Evolutionary conservation across 2,797 vertebrate genomes (phyloP).

Genomic region (Myotis findleyi): DNA sequence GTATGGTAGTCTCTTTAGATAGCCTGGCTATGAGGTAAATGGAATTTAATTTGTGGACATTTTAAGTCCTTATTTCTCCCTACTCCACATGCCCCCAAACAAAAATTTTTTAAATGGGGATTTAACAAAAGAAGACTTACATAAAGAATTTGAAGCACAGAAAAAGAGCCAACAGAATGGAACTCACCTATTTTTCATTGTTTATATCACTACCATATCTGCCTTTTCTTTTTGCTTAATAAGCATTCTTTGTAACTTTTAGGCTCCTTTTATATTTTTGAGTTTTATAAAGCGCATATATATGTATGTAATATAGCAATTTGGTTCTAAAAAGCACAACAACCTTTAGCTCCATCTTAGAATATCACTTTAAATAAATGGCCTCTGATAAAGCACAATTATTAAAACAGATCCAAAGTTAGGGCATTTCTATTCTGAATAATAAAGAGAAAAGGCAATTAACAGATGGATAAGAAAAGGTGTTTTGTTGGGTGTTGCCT

Average conservation of each 20-base stretch:
- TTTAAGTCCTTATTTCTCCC: slow-evolving; percentile 41
- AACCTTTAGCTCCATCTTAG: slow-evolving; percentile 42
- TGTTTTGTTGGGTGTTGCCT: slow-evolving; percentile 8
- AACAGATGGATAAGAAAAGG: neutral
- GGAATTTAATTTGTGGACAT: neutral
- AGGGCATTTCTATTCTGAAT: slow-evolving; percentile 52
- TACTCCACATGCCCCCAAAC: neutral
- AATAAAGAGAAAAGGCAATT: slow-evolving; percentile 34
- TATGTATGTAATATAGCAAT: slow-evolving; percentile 51
- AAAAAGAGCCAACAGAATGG: slow-evolving; percentile 65
- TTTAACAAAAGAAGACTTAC: slow-evolving; percentile 51
- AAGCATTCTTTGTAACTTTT: slow-evolving; percentile 48
- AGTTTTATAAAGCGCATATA: slow-evolving; percentile 57
- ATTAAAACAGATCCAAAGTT: slow-evolving; percentile 48
- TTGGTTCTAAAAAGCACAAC: slow-evolving; percentile 69
- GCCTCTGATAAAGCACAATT: slow-evolving; percentile 75
- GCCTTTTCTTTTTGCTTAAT: slow-evolving; percentile 62
- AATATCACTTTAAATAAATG: slow-evolving; percentile 46
- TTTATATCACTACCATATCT: neutral
- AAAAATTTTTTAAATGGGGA: slow-evolving; percentile 46
- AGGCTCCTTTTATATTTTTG: slow-evolving; percentile 41
- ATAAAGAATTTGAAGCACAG: slow-evolving; percentile 67
- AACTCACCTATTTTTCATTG: slow-evolving; percentile 20
- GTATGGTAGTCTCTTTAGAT: neutral
- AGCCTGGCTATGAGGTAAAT: neutral